A percentile compares a stretch with the other conserved stretches of the same genome.
phyloP scores from a whole-genome alignment of 2,113 vertebrate genomes.

The Tringa solitaria region DNA sequence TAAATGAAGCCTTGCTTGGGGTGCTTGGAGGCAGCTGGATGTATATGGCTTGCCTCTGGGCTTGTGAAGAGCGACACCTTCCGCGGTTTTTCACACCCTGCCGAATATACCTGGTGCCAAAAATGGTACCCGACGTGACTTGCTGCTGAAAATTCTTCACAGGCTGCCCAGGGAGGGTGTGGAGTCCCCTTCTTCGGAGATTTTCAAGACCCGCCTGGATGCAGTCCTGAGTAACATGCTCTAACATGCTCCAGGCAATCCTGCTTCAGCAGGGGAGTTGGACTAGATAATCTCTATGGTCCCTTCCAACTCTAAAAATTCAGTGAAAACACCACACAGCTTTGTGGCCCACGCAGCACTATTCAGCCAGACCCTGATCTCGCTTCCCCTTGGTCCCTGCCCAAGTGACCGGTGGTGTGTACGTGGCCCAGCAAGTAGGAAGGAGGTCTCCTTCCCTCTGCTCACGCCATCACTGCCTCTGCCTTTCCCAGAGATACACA shows the following conservation, averaged over 20 bases:
- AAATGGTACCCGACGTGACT: not conserved
- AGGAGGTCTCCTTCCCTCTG: not conserved
- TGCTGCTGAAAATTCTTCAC: not conserved
- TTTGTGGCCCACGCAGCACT: not conserved
- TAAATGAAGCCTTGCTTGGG: slow-evolving; percentile 12
- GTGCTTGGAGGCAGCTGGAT: slow-evolving; percentile 39
- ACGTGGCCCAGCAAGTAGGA: not conserved
- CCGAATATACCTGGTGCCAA: not conserved
- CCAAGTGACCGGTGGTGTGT: not conserved
- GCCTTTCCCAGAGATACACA: not conserved
- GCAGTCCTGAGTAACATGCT: no score
- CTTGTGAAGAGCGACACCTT: not conserved
- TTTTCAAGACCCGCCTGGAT: no score
- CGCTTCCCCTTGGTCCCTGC: not conserved
- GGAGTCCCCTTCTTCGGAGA: no score
- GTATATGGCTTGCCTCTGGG: slow-evolving; percentile 4
- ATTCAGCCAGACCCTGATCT: not conserved
- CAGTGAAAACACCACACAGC: not conserved
- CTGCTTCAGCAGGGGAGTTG: no score
- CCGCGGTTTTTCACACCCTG: not conserved
- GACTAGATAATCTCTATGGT: no score
- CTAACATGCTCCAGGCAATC: no score
- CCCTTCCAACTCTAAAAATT: no score
- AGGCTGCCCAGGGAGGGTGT: no score
- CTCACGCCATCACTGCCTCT: not conserved